phyloP scores from a whole-genome alignment of 1,140 invertebrate species.

The Anagrus nilaparvatae region DNA sequence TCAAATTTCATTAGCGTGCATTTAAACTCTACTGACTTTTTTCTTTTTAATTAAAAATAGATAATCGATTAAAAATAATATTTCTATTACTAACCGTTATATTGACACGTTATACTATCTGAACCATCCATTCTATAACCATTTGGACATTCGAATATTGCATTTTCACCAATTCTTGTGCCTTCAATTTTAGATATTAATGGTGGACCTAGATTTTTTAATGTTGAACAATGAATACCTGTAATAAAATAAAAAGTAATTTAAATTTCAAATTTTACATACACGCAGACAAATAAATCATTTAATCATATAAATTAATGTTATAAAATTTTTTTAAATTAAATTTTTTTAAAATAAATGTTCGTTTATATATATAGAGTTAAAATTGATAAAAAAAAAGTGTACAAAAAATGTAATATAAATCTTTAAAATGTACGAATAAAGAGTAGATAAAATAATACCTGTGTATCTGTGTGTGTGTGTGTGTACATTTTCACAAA shows the following conservation, averaged over 20 bases:
- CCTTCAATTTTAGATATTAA: slow-evolving; percentile 53
- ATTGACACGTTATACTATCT: slow-evolving; percentile 60
- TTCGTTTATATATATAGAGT: too few relatives aligned
- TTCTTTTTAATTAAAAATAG: neutral
- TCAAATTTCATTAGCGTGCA: too few relatives aligned
- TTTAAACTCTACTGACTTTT: too few relatives aligned
- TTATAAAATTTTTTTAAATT: too few relatives aligned
- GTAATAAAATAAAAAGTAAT: slow-evolving; percentile 31
- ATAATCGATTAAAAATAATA: slow-evolving; percentile 1
- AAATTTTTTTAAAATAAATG: too few relatives aligned
- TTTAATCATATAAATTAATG: neutral
- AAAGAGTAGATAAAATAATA: too few relatives aligned
- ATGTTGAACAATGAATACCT: slow-evolving; percentile 52
- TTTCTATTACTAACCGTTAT: slow-evolving; percentile 55
- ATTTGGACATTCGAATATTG: slow-evolving; percentile 56
- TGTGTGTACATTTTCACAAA: too few relatives aligned
- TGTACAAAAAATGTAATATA: too few relatives aligned
- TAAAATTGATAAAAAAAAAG: too few relatives aligned
- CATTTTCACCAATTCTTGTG: slow-evolving; percentile 55
- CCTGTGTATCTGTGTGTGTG: too few relatives aligned
- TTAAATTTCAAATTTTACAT: too few relatives aligned
- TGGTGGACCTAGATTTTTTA: slow-evolving; percentile 39
- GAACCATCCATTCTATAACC: slow-evolving; percentile 61
- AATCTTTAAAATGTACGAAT: too few relatives aligned
- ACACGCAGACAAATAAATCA: neutral